Percentiles rank a stretch among this genome's conserved stretches.
These are phyloP conservation scores for Himalopsyche phryganea DNA, from an alignment of 1,140 invertebrate genomes.

Conservation along the genomic window DNA sequence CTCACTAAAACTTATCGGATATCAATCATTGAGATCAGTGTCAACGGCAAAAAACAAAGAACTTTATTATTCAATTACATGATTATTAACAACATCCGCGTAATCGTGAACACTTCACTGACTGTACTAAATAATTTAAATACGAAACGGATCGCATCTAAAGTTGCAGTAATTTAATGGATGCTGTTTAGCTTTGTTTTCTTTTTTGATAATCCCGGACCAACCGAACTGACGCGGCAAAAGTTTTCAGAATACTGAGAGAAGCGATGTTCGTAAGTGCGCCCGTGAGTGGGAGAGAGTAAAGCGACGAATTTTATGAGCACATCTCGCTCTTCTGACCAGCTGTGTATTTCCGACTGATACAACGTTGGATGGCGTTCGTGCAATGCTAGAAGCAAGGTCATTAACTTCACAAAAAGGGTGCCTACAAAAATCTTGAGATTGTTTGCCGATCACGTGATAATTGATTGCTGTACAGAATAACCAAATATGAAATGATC, in stretches of 20 bases:
- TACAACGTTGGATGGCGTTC: conserved; percentile 12
- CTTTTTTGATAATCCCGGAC: not conserved
- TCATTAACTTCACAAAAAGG: conserved; percentile 5
- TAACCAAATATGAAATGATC: too few relatives aligned
- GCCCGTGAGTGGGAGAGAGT: conserved; percentile 7
- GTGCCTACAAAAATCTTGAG: not conserved
- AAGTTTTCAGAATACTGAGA: conserved; percentile 23
- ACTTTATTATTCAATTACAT: conserved; percentile 13
- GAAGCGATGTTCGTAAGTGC: conserved; percentile 4
- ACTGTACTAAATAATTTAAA: conserved; percentile 11
- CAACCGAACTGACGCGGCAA: conserved; percentile 13
- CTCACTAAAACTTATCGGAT: too few relatives aligned
- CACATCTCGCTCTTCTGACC: conserved; percentile 15
- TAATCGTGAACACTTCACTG: conserved; percentile 14
- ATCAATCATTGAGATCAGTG: too few relatives aligned
- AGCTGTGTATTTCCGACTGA: conserved; percentile 3
- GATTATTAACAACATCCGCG: conserved; percentile 7
- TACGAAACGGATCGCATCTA: not conserved
- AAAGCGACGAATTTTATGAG: conserved; percentile 3
- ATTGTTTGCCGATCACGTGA: not conserved
- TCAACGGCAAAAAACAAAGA: conserved; percentile 9
- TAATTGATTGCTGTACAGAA: not conserved
- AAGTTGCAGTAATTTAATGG: not conserved
- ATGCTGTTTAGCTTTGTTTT: conserved; percentile 17
- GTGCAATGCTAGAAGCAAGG: not conserved